phyloP scores from a whole-genome alignment of 64 coral and sea anemone species.

The Montipora sp. region DNA sequence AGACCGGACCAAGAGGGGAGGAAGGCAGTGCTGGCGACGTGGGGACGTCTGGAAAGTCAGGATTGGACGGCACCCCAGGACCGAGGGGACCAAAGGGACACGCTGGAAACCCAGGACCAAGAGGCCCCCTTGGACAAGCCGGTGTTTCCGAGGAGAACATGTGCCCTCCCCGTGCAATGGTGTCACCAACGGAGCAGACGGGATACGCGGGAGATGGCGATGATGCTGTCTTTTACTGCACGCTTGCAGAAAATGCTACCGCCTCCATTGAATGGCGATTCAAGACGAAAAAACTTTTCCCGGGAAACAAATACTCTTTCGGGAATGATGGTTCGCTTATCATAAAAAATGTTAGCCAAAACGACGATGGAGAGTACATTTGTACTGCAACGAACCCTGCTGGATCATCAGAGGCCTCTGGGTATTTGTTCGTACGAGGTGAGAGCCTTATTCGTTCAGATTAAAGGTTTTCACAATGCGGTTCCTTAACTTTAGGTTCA shows the following conservation, averaged over 20 bases:
- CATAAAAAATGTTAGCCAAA: constrained; percentile 33
- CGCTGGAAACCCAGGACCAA: constrained; percentile 24
- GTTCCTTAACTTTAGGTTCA: too few relatives aligned
- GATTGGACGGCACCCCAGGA: constrained; percentile 12
- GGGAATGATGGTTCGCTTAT: constrained; percentile 7
- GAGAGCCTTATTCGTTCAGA: not conserved
- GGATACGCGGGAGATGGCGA: not conserved
- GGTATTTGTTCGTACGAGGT: constrained; percentile 29
- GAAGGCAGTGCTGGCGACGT: not conserved
- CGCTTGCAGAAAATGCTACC: not conserved
- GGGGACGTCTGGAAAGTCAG: not conserved
- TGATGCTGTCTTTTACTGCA: constrained; percentile 20
- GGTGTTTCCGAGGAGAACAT: not conserved
- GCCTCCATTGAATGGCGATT: constrained; percentile 28
- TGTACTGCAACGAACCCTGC: constrained; percentile 31
- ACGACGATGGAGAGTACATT: constrained; percentile 51
- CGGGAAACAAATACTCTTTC: constrained; percentile 30
- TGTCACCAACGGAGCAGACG: constrained; percentile 44
- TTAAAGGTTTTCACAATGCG: too few relatives aligned
- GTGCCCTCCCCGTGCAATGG: not conserved
- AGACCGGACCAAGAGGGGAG: constrained; percentile 21
- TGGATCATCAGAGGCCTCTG: not conserved
- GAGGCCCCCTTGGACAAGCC: not conserved
- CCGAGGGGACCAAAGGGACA: constrained; percentile 18
- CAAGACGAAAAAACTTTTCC: not conserved